These are phyloP conservation scores for Coracopsis vasa DNA, from an alignment of 2,113 vertebrate species.

Conservation along the genomic window DNA sequence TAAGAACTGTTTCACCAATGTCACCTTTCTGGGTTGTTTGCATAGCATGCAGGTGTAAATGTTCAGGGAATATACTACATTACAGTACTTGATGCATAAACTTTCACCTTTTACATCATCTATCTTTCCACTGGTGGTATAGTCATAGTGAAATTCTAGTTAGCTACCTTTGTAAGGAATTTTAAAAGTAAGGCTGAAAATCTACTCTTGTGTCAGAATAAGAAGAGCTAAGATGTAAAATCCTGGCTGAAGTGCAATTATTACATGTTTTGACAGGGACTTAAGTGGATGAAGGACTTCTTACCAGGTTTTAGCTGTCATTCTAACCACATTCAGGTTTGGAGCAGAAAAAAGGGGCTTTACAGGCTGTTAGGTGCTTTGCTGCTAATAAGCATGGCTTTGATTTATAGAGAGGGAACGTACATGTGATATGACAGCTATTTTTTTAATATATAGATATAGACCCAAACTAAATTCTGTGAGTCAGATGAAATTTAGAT, in stretches of 20 bases:
- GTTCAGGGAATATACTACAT: not conserved
- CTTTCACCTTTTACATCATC: not conserved
- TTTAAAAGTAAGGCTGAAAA: not conserved
- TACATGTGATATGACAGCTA: not conserved
- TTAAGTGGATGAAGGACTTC: not conserved
- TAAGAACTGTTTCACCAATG: not conserved
- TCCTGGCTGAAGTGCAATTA: not conserved
- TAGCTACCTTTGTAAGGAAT: not conserved
- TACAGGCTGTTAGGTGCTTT: not conserved
- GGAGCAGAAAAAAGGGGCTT: not conserved
- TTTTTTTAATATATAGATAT: not conserved
- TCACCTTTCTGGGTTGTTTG: not conserved
- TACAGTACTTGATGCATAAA: not conserved
- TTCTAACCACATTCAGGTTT: not conserved
- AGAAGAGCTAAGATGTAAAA: not conserved
- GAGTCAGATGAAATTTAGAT: not conserved
- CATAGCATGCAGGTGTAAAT: not conserved
- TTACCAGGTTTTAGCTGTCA: not conserved
- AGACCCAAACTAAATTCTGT: not conserved
- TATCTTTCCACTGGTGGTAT: not conserved
- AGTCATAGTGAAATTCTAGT: not conserved
- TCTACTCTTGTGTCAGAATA: not conserved
- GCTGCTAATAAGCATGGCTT: not conserved
- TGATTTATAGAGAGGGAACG: not conserved
- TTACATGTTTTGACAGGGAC: not conserved